Conservation (phyloP, 2,113 vertebrate species). For the Taurulus bubalis region DNA sequence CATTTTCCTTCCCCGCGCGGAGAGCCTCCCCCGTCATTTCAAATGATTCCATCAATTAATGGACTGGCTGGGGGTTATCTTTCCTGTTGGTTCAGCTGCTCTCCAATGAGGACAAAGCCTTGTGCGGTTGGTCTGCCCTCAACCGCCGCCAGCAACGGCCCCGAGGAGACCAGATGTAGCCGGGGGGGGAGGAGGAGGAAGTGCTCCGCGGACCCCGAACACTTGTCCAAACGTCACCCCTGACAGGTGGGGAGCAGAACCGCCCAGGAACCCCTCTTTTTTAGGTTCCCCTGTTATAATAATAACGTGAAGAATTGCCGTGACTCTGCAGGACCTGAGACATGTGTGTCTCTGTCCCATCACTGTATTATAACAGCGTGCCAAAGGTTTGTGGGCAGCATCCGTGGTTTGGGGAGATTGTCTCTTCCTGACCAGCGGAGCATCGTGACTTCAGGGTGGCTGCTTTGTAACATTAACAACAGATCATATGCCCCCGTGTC, state of each 20-base stretch:
- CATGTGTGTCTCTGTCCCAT: slow-evolving; percentile 22
- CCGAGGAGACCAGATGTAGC: slow-evolving; percentile 68
- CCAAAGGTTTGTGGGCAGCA: slow-evolving; percentile 45
- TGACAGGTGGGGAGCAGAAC: slow-evolving; percentile 67
- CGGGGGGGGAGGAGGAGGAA: slow-evolving; percentile 49
- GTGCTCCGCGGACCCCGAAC: slow-evolving; percentile 66
- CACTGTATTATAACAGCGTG: slow-evolving; percentile 38
- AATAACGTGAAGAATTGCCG: slow-evolving; percentile 42
- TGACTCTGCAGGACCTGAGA: slow-evolving; percentile 34
- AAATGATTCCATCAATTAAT: slow-evolving; percentile 79
- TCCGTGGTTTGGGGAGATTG: slow-evolving; percentile 51
- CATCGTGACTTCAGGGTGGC: slow-evolving; percentile 46
- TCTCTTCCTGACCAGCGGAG: slow-evolving; percentile 52
- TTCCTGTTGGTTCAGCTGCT: slow-evolving; percentile 84
- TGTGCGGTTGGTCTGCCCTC: slow-evolving; percentile 61
- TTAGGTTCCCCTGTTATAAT: slow-evolving; percentile 43
- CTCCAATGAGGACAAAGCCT: slow-evolving; percentile 64
- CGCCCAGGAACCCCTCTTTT: slow-evolving; percentile 1
- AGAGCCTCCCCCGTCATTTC: slow-evolving; percentile 64
- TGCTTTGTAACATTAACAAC: slow-evolving; percentile 43
- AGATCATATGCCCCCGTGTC: slow-evolving; percentile 33
- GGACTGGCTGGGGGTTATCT: slow-evolving; percentile 55
- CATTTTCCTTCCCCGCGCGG: slow-evolving; percentile 64
- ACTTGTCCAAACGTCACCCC: slow-evolving; percentile 70
- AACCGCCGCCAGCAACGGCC: slow-evolving; percentile 52